Evolutionary conservation across 2,113 vertebrate genomes (phyloP), one percentile per base, ranked within the genome.

Genomic region (Rattus rattus): DNA sequence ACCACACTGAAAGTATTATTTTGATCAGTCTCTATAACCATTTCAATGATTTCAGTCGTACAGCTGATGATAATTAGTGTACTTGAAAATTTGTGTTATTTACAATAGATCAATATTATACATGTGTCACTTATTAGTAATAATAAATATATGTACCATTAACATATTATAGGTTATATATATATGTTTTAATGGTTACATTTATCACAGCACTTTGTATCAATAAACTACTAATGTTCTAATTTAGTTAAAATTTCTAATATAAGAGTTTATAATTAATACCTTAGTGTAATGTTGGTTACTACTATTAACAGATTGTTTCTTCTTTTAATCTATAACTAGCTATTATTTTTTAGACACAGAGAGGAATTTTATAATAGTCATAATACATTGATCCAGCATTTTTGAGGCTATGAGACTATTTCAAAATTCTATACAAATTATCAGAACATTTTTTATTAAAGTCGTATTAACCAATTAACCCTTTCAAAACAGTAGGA

Each of bases 401-500:
- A 95, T n/a, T 56, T 95, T 81, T 91, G 26, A 81, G 28, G 16
- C 43, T 43, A 22, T 69, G 24, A 94, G 8, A 47, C 7, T 84
- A 73, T 83, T 96, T 95, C 2, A 96, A 85, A 88, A 90, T 88
- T 20, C 30, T 59, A 19, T 52, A 43, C 4, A n/a, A 47, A 33
- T 61, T 20, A 75, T 2, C 24, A 93, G 12, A 61, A 19, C 2
- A 56, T 56, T 73, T 88, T 88, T 3, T 56, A 19, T 28, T 56
- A 56, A 95, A 63, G 36, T 85, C 3, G 6, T 85, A 73, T 80
- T 56, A 92, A 33, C 28, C 36, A 54, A 52, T 93, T 92, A 97
- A 97, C 88, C 94, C 43, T 98, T 95, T 56, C 20, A 77, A 92
- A 85, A 61, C 17, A 80, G 6, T 88, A 90, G 36, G 10, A 92